These are phyloP conservation scores for Lacanobia wlatinum DNA, from an alignment of 2,888 invertebrate species.

Conservation along the genomic window DNA sequence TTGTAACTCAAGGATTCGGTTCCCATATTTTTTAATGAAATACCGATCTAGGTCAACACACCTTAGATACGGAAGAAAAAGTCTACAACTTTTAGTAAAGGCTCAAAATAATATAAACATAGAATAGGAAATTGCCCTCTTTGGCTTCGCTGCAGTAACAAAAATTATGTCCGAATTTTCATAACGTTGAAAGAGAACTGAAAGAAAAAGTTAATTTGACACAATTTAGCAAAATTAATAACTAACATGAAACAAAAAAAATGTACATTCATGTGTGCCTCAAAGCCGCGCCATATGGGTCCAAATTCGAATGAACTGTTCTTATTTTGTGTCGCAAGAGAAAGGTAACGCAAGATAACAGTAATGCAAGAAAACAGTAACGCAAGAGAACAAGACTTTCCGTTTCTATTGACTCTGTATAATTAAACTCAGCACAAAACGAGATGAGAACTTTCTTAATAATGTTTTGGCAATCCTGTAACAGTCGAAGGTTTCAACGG, in stretches of 20 bases:
- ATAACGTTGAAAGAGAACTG: too few relatives aligned
- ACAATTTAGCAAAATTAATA: background rate
- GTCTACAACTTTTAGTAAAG: background rate
- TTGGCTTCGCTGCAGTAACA: background rate
- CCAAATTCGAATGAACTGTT: background rate
- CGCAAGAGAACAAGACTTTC: slow-evolving; percentile 41
- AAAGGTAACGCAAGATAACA: slow-evolving; percentile 30
- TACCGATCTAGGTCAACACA: background rate
- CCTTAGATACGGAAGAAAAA: background rate
- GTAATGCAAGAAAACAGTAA: slow-evolving; percentile 23
- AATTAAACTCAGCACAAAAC: slow-evolving; percentile 72
- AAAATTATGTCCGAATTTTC: background rate
- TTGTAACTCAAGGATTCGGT: background rate
- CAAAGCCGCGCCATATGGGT: background rate
- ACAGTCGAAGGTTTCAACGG: slow-evolving; percentile 69
- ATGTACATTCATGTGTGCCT: background rate
- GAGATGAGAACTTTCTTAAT: slow-evolving; percentile 75
- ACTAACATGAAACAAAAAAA: background rate
- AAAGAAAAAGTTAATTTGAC: background rate
- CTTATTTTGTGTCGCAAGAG: slow-evolving; percentile 3
- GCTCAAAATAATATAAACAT: background rate
- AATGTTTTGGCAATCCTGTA: slow-evolving; percentile 72
- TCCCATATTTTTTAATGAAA: background rate
- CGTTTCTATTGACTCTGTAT: slow-evolving; percentile 68
- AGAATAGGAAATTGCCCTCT: background rate